A percentile compares a stretch with the other conserved stretches of the same genome.
phyloP scores from a whole-genome alignment of 2,797 vertebrate species.

The Coreius guichenoti region DNA sequence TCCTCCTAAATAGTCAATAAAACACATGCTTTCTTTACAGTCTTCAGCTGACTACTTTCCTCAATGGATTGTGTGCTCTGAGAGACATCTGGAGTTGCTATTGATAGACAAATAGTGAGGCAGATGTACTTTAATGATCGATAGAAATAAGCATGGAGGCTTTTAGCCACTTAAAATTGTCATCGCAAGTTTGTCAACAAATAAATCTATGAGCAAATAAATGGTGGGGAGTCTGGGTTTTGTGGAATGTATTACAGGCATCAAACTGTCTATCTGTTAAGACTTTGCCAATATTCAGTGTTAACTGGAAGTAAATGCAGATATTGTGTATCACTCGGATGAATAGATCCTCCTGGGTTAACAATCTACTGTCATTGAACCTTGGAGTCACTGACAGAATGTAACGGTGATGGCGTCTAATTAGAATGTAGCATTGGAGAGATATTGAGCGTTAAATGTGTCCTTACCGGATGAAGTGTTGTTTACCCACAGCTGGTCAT shows the following conservation, averaged over 20 bases:
- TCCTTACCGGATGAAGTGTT: constrained; percentile 48
- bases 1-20: constrained; percentile 34
- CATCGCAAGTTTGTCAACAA: constrained; percentile 21
- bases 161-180: constrained; percentile 34
- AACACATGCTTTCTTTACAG: constrained; percentile 21
- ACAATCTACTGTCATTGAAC: constrained; percentile 24
- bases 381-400: background rate
- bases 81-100: constrained; percentile 42
- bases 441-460: constrained; percentile 54
- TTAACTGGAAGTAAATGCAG: constrained; percentile 9
- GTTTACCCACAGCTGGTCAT: constrained; percentile 54
- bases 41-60: background rate
- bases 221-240: background rate
- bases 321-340: background rate
- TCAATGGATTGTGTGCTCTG: background rate
- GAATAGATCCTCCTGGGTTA: constrained; percentile 7
- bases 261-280: constrained; percentile 9
- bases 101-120: constrained; percentile 17
- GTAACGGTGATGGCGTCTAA: constrained; percentile 19
- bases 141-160: constrained; percentile 13
- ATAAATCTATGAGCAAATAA: constrained; percentile 21
- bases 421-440: constrained; percentile 38
- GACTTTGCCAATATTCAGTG: background rate
- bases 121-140: constrained; percentile 23
- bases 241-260: background rate